Percentiles rank a stretch among this genome's conserved stretches.
Evolutionary conservation across 2,113 vertebrate species (phyloP).

Genomic region (Nematolebias whitei): DNA sequence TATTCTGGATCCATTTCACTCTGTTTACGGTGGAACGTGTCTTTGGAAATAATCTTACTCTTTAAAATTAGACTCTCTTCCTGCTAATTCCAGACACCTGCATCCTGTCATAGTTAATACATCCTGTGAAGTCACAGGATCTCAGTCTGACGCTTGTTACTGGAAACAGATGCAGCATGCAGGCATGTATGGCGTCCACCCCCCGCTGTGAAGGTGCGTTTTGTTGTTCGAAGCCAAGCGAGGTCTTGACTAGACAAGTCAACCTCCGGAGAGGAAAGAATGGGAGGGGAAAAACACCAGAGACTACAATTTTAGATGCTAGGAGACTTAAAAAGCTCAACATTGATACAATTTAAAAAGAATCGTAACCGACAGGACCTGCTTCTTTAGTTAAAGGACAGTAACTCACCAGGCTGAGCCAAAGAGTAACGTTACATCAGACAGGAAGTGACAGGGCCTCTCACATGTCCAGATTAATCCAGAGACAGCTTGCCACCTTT

Average conservation of each 20-base stretch:
- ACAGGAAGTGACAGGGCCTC: slow-evolving; percentile 15
- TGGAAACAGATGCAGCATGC: slow-evolving; percentile 51
- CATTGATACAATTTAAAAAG: background rate
- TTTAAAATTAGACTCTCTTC: slow-evolving; percentile 68
- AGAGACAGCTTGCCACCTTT: slow-evolving; percentile 41
- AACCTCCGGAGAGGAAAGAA: slow-evolving; percentile 18
- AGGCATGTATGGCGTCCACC: slow-evolving; percentile 6
- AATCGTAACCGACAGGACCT: slow-evolving; percentile 32
- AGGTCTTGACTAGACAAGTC: slow-evolving; percentile 14
- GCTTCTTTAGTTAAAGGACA: slow-evolving; percentile 35
- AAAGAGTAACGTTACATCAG: slow-evolving; percentile 47
- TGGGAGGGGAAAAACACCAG: background rate
- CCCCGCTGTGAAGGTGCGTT: slow-evolving; percentile 24
- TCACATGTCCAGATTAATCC: slow-evolving; percentile 38
- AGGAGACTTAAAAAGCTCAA: background rate
- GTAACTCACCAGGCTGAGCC: slow-evolving; percentile 41
- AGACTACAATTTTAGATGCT: background rate
- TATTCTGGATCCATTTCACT: background rate
- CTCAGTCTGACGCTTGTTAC: slow-evolving; percentile 31
- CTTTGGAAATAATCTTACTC: slow-evolving; percentile 36
- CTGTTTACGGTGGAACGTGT: slow-evolving; percentile 20
- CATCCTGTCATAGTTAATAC: slow-evolving; percentile 70
- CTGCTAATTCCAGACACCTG: slow-evolving; percentile 69
- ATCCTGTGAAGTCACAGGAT: slow-evolving; percentile 61
- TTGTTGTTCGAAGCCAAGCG: slow-evolving; percentile 22